Evolutionary conservation across 2,888 invertebrate species (phyloP).

Genomic region (Netelia melanura): DNA sequence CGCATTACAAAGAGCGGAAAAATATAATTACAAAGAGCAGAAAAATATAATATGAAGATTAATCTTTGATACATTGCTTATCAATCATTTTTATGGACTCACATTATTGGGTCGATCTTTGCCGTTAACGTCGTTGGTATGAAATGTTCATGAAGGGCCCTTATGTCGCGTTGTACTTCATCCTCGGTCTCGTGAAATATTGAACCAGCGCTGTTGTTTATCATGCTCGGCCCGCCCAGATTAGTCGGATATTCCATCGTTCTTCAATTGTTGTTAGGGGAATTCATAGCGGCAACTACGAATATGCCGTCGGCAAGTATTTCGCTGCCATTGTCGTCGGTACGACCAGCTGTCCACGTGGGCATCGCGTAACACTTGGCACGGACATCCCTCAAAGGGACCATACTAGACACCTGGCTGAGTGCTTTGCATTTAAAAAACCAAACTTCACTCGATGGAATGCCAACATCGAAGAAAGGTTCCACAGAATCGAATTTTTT

Average conservation of each 20-base stretch:
- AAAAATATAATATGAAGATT: not conserved
- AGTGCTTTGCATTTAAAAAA: constrained; percentile 4
- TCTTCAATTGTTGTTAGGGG: not conserved
- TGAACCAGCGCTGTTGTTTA: constrained; percentile 14
- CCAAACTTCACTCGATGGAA: not conserved
- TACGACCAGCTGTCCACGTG: no score
- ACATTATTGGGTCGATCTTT: constrained; percentile 1
- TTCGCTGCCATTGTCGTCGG: constrained; percentile 6
- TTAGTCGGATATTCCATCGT: not conserved
- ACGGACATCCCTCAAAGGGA: not conserved
- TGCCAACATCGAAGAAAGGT: not conserved
- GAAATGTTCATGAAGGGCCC: not conserved
- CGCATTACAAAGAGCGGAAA: no score
- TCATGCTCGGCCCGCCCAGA: not conserved
- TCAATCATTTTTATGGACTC: constrained; percentile 1
- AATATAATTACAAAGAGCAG: no score
- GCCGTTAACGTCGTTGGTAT: not conserved
- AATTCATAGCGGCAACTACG: constrained; percentile 4
- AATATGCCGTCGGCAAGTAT: not conserved
- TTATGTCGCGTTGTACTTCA: constrained; percentile 11
- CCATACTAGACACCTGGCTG: not conserved
- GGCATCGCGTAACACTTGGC: constrained; percentile 10
- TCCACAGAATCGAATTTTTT: constrained; percentile 9
- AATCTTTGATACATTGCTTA: not conserved
- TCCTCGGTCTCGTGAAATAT: constrained; percentile 1